Base-by-base conservation (phyloP, 2,888 invertebrate genomes). In the Asteroscopus sphinx region DNA sequence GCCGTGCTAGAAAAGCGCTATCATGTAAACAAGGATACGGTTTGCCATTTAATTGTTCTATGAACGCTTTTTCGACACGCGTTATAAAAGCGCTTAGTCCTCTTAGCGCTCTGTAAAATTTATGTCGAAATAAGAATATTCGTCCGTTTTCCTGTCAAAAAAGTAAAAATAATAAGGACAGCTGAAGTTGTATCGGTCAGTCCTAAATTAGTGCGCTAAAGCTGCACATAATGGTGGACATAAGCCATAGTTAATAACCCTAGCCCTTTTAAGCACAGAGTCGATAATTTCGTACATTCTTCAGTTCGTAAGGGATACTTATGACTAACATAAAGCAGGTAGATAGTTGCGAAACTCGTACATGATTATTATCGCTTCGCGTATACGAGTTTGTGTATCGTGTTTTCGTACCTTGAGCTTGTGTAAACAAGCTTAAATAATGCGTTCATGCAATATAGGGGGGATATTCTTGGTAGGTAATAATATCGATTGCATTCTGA, bases 371-470 rank as follows among this genome's bases (percentile, higher is more conserved):
- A 72, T 76, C 64, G 58, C 37, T 46, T 44, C 48, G 42, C 57
- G 46, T 51, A 55, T 67, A 67, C 67, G 48, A 59, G 57, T 61
- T 71, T 61, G 68, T 59, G 56, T 54, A 63, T 58, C 64, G 68
- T 68, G 59, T 72, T 71, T 54, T 71, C 57, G 44, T 64, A 57
- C 72, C 48, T 59, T 36, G 51, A 40, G 64, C 60, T 61, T 73
- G 76, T 73, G 68, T 73, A 72, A 75, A 73, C 76, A 75, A 61
- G 61, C 49, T 65, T 59, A 55, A 68, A 67, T 74, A 63, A 71
- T 63, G 67, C 56, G 67, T 49, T 60, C 68, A 52, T 57, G 55
- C 47, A 48, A 45, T 63, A 54, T 15, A 13, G 21, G 21, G 30
- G 12, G 40, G 33, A 28, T 66, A 54, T 47, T 41, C 47, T 49